Evolutionary conservation across 2,797 vertebrate genomes (phyloP).

Genomic region (Sebastes matsubarae): DNA sequence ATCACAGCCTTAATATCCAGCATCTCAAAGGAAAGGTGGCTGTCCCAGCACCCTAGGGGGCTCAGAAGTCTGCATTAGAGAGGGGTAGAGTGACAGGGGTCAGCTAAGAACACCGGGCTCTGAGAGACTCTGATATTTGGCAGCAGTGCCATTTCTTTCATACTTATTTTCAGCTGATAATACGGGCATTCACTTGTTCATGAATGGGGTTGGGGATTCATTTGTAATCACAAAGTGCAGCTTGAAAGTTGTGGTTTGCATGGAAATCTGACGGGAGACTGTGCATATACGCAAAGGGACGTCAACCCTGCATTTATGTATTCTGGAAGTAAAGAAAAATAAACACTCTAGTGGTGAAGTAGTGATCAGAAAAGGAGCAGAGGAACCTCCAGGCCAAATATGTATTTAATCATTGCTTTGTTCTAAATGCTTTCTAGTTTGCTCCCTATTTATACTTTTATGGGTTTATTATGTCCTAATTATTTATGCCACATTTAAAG

Average conservation of each 20-base stretch:
- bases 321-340: background rate
- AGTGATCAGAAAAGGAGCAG: background rate
- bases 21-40: slow-evolving; percentile 16
- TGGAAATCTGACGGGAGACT: background rate
- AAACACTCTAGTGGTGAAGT: background rate
- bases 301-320: background rate
- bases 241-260: background rate
- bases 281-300: background rate
- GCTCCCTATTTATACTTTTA: background rate
- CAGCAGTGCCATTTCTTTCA: background rate
- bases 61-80: slow-evolving; percentile 16
- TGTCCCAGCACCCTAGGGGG: slow-evolving; percentile 7
- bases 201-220: background rate
- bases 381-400: background rate
- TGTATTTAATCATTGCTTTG: background rate
- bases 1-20: slow-evolving; percentile 29
- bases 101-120: slow-evolving; percentile 3
- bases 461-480: background rate
- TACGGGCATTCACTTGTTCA: background rate
- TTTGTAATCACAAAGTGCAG: background rate
- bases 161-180: background rate
- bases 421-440: background rate
- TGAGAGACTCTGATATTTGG: slow-evolving; percentile 23
- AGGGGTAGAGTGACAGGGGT: slow-evolving; percentile 10
- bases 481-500: background rate